Evolutionary conservation across 2,113 vertebrate genomes (phyloP).

Genomic region (Ictidomys tridecemlineatus): DNA sequence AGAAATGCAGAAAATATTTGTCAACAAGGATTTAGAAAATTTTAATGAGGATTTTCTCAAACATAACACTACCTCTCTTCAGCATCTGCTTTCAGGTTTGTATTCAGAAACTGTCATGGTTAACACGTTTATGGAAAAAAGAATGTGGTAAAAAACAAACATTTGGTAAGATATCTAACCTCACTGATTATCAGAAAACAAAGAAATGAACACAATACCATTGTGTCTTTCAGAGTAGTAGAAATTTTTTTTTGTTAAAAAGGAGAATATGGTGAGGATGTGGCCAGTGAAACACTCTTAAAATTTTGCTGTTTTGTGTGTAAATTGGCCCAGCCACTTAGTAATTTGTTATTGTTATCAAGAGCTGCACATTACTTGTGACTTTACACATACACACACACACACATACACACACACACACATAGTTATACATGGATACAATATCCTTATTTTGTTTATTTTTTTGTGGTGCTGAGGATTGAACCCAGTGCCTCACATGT

Average conservation of each 20-base stretch:
- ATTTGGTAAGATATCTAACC: slow-evolving; percentile 8
- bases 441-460: too few species aligned
- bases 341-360: not conserved
- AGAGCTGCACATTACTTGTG: not conserved
- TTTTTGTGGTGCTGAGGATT: too few species aligned
- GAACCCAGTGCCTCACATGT: too few species aligned
- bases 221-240: slow-evolving; percentile 42
- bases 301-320: not conserved
- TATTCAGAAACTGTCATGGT: not conserved
- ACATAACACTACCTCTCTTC: slow-evolving; percentile 89
- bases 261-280: not conserved
- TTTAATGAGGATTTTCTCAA: slow-evolving; percentile 91
- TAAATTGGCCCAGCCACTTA: not conserved
- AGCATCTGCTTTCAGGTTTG: slow-evolving; percentile 90
- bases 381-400: not conserved
- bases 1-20: slow-evolving; percentile 91
- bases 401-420: too few species aligned
- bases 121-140: slow-evolving; percentile 47
- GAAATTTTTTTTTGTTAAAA: not conserved
- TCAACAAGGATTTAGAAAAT: slow-evolving; percentile 88
- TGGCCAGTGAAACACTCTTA: not conserved
- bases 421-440: too few species aligned
- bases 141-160: not conserved
- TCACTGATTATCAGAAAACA: not conserved
- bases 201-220: not conserved